Conservation (phyloP, 2,113 vertebrate genomes). For the Crotalus helleri region DNA sequence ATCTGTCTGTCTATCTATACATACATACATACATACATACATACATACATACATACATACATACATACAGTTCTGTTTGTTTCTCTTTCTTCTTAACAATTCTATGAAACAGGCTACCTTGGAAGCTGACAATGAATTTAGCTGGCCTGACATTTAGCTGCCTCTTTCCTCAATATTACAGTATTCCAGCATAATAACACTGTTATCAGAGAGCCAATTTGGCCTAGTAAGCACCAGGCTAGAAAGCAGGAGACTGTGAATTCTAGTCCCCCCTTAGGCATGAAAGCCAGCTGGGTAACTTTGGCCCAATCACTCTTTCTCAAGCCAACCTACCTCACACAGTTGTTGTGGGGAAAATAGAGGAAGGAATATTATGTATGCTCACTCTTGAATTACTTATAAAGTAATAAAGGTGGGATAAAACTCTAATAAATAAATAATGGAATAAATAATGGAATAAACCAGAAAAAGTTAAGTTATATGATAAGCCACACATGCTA, state of each 20-base stretch:
- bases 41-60: too few species aligned
- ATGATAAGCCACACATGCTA: not conserved
- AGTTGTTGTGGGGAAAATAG: not conserved
- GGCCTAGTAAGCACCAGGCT: not conserved
- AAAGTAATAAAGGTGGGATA: not conserved
- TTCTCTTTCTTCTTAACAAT: not conserved
- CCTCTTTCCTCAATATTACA: not conserved
- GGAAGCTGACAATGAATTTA: not conserved
- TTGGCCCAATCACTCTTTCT: too few species aligned
- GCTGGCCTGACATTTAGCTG: not conserved
- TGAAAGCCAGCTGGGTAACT: too few species aligned
- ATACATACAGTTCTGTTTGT: not conserved
- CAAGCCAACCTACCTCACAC: too few species aligned
- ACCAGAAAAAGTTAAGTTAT: not conserved
- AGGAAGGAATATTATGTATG: not conserved
- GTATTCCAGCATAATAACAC: not conserved
- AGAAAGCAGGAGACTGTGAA: not conserved
- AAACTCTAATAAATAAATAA: not conserved
- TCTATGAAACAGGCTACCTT: not conserved
- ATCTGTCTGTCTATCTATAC: too few species aligned
- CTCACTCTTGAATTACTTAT: not conserved
- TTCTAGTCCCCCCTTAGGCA: too few species aligned
- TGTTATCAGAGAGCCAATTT: not conserved
- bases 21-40: too few species aligned
- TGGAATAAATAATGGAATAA: not conserved